Evolutionary conservation across 1,140 invertebrate species (phyloP).

Genomic region (Belonocnema kinseyi): DNA sequence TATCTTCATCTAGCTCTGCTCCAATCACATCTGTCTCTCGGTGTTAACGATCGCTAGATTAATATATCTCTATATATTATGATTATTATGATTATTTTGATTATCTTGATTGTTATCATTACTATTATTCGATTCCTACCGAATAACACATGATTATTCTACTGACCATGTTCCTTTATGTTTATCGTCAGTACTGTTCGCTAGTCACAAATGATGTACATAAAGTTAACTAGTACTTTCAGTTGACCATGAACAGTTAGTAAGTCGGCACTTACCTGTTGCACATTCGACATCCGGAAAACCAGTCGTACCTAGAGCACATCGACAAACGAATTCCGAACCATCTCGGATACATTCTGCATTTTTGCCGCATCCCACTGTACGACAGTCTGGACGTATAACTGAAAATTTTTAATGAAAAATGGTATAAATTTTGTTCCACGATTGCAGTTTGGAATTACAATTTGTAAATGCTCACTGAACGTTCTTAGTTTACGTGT

Average conservation of each 20-base stretch:
- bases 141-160: constrained; percentile 69
- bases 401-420: background rate
- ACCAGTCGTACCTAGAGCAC: constrained; percentile 84
- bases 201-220: constrained; percentile 74
- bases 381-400: constrained; percentile 82
- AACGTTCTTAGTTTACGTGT: too few relatives aligned
- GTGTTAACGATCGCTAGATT: constrained; percentile 72
- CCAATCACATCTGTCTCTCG: constrained; percentile 76
- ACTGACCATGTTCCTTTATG: constrained; percentile 56
- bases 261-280: constrained; percentile 81
- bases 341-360: constrained; percentile 88
- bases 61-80: constrained; percentile 61
- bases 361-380: constrained; percentile 87
- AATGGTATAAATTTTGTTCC: too few relatives aligned
- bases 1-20: constrained; percentile 58
- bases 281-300: constrained; percentile 84
- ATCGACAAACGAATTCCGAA: constrained; percentile 88
- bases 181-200: constrained; percentile 63
- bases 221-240: constrained; percentile 65
- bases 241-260: constrained; percentile 60
- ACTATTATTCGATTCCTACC: constrained; percentile 62
- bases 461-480: too few relatives aligned
- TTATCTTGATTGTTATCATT: constrained; percentile 9
- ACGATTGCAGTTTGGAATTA: too few relatives aligned
- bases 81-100: constrained; percentile 33